Evolutionary conservation across 2,797 vertebrate species (phyloP).

Genomic region (Trichosurus vulpecula): DNA sequence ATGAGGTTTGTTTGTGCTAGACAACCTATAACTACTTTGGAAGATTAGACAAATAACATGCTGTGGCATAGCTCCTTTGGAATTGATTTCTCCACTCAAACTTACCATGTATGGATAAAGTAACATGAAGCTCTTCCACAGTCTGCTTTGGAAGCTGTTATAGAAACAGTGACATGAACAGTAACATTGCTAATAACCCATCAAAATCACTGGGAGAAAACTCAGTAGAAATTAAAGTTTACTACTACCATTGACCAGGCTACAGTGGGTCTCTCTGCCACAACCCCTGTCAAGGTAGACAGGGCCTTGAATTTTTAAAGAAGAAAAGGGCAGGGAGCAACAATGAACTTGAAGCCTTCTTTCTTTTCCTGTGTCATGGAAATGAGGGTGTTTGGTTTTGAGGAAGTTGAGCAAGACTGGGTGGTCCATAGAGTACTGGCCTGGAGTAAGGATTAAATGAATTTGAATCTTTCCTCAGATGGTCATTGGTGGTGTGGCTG

Average conservation of each 20-base stretch:
- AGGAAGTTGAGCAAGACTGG: neutral
- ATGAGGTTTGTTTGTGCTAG: conserved; percentile 46
- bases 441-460: neutral
- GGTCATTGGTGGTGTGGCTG: neutral
- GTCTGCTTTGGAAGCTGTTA: neutral
- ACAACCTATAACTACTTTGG: conserved; percentile 4
- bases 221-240: neutral
- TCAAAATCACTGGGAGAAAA: neutral
- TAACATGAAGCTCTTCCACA: neutral
- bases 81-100: neutral
- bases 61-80: neutral
- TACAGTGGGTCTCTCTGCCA: neutral
- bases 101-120: neutral
- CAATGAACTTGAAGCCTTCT: neutral
- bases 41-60: too few species aligned
- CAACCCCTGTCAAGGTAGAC: neutral
- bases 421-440: neutral
- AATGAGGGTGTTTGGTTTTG: neutral
- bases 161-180: neutral
- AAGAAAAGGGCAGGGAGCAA: neutral
- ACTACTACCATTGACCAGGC: neutral
- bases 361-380: neutral
- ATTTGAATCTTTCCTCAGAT: neutral
- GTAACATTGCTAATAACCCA: neutral
- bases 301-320: neutral